Conservation (phyloP, 2,888 invertebrate species). For the Xestia rhomboidea region DNA sequence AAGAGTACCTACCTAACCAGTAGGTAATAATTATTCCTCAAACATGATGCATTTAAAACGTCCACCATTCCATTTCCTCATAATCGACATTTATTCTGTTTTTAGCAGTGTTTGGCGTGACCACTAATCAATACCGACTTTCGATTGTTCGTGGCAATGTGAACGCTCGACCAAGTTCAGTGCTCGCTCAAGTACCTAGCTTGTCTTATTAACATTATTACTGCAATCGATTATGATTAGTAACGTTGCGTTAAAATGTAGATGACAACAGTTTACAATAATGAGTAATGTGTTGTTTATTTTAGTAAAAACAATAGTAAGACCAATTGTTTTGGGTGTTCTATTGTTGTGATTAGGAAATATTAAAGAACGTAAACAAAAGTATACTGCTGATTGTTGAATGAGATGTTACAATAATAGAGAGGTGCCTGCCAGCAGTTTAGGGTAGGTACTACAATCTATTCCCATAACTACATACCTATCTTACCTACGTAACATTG, state of each 20-base stretch:
- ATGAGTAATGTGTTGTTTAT: conserved; percentile 1
- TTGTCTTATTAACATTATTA: conserved; percentile 30
- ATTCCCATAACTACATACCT: background rate
- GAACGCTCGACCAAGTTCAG: conserved; percentile 72
- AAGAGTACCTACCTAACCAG: background rate
- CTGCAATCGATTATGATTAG: conserved; percentile 29
- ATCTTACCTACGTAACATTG: background rate
- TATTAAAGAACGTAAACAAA: too few species aligned
- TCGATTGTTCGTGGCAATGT: conserved; percentile 60
- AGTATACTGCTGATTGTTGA: background rate
- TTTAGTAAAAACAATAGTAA: conserved; percentile 7
- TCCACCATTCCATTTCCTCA: conserved; percentile 20
- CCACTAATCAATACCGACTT: conserved; percentile 51
- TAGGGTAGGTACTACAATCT: too few species aligned
- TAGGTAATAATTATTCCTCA: background rate
- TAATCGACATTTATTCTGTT: conserved; percentile 8
- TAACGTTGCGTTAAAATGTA: conserved; percentile 11
- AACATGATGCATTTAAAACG: background rate
- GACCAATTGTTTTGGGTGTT: conserved; percentile 7
- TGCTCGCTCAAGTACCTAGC: conserved; percentile 54
- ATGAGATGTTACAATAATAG: background rate
- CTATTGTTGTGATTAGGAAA: conserved; percentile 16
- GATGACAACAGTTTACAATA: conserved; percentile 12
- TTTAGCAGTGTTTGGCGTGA: conserved; percentile 32
- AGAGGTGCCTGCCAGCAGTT: background rate